Conservation (phyloP, 2,113 vertebrate genomes). For the Ancistrus triradiatus region DNA sequence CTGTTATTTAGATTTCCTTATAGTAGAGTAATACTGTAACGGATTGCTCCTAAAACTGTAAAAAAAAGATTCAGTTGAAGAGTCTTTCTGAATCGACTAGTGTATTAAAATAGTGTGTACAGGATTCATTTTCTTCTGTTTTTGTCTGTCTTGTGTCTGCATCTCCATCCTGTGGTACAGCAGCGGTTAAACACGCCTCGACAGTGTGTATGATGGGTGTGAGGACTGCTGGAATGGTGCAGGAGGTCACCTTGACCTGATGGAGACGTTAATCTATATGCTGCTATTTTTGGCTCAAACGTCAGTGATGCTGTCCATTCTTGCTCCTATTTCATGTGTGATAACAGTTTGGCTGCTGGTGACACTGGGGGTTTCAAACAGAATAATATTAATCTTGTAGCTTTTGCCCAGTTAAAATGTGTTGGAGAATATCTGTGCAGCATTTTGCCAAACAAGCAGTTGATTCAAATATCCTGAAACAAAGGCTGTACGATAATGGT, state of each 20-base stretch:
- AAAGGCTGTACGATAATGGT: background rate
- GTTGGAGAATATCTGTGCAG: no score
- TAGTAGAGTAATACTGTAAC: no score
- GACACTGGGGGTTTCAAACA: background rate
- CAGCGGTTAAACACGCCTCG: background rate
- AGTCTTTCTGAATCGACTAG: no score
- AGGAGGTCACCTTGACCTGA: constrained; percentile 46
- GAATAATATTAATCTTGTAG: no score
- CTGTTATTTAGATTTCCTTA: no score
- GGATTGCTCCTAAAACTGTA: no score
- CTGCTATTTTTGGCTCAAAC: constrained; percentile 37
- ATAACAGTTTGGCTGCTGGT: background rate
- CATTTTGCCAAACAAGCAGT: background rate
- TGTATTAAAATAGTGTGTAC: no score
- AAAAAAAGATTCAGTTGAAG: no score
- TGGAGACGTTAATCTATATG: constrained; percentile 32
- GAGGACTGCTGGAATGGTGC: constrained; percentile 29
- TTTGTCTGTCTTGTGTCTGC: no score
- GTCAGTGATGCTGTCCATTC: constrained; percentile 19
- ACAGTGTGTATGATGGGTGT: background rate
- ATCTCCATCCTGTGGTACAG: background rate
- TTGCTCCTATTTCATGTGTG: background rate
- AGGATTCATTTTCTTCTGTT: no score
- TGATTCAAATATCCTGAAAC: background rate
- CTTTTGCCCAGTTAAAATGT: no score